Base-by-base conservation (phyloP, 2,797 vertebrate genomes). In the Onychomys torridus region DNA sequence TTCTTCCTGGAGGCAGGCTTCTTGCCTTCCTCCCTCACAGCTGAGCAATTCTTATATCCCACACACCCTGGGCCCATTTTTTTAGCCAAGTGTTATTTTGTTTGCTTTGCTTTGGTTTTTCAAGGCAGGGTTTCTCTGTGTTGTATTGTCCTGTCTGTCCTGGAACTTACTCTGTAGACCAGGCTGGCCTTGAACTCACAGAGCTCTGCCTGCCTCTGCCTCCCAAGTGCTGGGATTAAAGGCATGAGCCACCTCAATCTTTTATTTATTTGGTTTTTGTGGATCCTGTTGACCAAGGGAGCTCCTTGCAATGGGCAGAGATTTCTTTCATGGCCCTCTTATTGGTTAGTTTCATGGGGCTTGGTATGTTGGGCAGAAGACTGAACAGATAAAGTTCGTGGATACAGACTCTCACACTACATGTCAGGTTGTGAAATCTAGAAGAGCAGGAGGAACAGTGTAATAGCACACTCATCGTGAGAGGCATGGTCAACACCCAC, bases 241-340 rank as follows among this genome's bases (percentile, higher is more conserved):
- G 69, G 16, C 16, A 1, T 71, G n/a, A 3, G 19, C n/a, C 63
- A 14, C 27, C 29, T 55, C 6, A 59, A 67, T n/a, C 32, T 91
- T 27, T 29, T 40, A 32, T 90, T 89, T 61, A 63, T 43, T 76
- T 94, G 23, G 27, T 84, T 71, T 87, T 55, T 34, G 6, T 83
- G 61, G 32, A 37, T 88, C 34, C 59, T 37, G 81, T 95, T 46
- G 40, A 76, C 94, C 96, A 90, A 95, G 52, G 89, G 61, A 95
- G 88, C 75, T 93, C 95, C 94, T 96, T 94, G 88, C 37, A 49
- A 91, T 92, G 75, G 52, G 69, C 85, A 90, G 49, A 94, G 34
- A 67, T 65, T 76, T 67, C 90, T 95, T 77, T 85, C 43, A 93
- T 92, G 94, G 65, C 71, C 89, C 21, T 96, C 6, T 17, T 46